A percentile compares a stretch with the other conserved stretches of the same genome.
Conservation (phyloP, 1,140 invertebrate genomes). For the Tenebrio molitor region DNA sequence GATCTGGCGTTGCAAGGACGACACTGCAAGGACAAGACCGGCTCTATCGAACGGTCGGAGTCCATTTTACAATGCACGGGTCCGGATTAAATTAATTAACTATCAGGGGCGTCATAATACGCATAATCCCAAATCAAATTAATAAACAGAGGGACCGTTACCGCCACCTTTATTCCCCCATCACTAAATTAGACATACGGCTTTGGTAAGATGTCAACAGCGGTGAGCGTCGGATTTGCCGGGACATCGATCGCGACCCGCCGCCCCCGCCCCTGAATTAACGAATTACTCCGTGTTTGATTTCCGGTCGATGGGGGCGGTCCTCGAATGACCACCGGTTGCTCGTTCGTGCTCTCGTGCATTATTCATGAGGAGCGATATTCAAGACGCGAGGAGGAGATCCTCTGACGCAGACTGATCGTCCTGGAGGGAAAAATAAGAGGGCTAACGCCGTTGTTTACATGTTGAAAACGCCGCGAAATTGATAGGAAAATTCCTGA, state of each 20-base stretch:
- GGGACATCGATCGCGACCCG: background rate
- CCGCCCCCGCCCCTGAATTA: constrained; percentile 1
- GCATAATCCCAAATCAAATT: constrained; percentile 30
- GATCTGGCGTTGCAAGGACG: background rate
- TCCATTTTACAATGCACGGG: background rate
- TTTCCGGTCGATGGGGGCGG: background rate
- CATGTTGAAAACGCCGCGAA: constrained; percentile 30
- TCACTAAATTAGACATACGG: background rate
- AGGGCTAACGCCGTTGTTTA: constrained; percentile 31
- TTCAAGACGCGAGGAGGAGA: constrained; percentile 10
- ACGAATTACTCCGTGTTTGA: background rate
- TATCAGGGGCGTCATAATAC: constrained; percentile 13
- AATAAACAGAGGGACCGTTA: constrained; percentile 8
- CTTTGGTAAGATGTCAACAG: constrained; percentile 2
- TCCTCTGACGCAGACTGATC: constrained; percentile 35
- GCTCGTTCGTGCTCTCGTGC: constrained; percentile 1
- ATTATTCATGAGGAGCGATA: constrained; percentile 23
- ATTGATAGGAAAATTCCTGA: constrained; percentile 39
- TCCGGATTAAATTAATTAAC: constrained; percentile 14
- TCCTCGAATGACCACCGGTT: constrained; percentile 22
- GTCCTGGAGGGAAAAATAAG: constrained; percentile 35
- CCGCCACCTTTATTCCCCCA: background rate
- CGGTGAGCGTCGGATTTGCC: background rate
- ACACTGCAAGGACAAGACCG: no score
- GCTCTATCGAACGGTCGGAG: no score